Percentiles rank a stretch among this genome's conserved stretches.
phyloP scores from a whole-genome alignment of 92 coral and sea anemone genomes.

The Porites lobata region DNA sequence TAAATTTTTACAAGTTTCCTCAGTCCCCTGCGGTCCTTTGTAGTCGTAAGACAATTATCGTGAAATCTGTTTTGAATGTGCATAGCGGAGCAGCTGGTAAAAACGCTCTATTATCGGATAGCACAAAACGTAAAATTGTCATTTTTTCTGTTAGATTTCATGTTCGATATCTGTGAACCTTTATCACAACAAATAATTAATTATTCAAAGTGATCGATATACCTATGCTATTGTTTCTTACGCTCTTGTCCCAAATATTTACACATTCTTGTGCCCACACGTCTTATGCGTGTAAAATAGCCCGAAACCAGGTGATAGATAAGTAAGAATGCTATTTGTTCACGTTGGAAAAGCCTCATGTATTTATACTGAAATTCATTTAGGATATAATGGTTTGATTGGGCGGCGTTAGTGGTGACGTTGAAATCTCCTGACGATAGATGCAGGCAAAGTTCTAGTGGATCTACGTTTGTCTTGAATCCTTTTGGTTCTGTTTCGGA shows the following conservation, averaged over 20 bases:
- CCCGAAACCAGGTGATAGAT: not conserved
- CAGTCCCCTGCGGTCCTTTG: not conserved
- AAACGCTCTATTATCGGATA: not conserved
- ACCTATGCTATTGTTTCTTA: not conserved
- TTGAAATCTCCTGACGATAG: too few relatives aligned
- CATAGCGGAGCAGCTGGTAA: too few relatives aligned
- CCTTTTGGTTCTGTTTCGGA: too few relatives aligned
- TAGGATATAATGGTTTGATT: not conserved
- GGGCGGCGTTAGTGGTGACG: too few relatives aligned
- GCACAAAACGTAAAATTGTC: not conserved
- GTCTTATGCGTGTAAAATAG: not conserved
- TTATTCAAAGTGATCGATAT: constrained; percentile 10
- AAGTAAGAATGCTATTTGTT: not conserved
- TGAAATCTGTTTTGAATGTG: too few relatives aligned
- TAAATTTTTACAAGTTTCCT: not conserved
- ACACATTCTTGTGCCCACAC: not conserved
- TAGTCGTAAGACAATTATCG: not conserved
- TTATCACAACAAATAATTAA: constrained; percentile 9
- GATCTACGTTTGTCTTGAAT: too few relatives aligned
- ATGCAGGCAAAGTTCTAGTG: too few relatives aligned
- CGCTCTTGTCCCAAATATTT: constrained; percentile 18
- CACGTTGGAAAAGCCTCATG: not conserved
- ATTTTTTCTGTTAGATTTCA: not conserved
- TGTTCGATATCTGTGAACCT: constrained; percentile 9
- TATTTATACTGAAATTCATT: not conserved